These are phyloP conservation scores for Mystacornis crossleyi DNA, from an alignment of 2,113 vertebrate genomes.

Conservation along the genomic window DNA sequence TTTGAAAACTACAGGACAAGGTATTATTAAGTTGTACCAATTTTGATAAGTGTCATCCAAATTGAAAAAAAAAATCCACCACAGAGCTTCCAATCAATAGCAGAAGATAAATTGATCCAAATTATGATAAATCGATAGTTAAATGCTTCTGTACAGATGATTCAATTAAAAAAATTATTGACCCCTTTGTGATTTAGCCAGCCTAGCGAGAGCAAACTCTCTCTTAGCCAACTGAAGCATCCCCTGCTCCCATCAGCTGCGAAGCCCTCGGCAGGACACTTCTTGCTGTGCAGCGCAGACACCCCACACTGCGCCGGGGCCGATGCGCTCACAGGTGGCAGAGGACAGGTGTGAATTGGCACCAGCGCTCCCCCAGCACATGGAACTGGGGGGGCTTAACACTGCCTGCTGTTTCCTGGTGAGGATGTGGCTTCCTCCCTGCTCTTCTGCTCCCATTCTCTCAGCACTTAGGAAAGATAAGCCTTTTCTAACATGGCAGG, in stretches of 20 bases:
- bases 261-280: neutral
- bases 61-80: neutral
- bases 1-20: neutral
- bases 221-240: accelerated
- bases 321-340: accelerated
- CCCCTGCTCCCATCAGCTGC: accelerated
- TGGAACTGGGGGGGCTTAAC: neutral
- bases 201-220: neutral
- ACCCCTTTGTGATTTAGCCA: neutral
- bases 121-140: neutral
- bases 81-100: neutral
- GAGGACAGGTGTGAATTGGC: neutral
- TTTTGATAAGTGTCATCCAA: neutral
- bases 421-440: neutral
- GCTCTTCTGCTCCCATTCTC: neutral
- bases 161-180: neutral
- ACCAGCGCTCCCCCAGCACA: accelerated
- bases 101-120: neutral
- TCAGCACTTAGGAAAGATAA: neutral
- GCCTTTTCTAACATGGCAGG: neutral
- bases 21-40: neutral
- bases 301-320: accelerated
- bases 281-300: neutral
- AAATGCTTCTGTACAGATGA: neutral
- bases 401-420: accelerated